Base-by-base conservation (phyloP, 1,140 invertebrate genomes). In the Phortica variegata region DNA sequence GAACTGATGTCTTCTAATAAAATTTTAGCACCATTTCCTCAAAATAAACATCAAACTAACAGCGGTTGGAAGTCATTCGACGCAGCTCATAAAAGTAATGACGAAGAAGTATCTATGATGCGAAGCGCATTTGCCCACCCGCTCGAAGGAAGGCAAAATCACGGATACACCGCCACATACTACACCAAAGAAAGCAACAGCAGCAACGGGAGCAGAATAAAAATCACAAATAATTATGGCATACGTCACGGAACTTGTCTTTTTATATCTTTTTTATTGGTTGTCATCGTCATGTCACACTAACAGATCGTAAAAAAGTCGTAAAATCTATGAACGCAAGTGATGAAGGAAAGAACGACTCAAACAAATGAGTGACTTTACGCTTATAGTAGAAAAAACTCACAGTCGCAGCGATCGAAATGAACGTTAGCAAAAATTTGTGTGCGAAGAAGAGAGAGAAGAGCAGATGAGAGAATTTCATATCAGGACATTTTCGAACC, bases 261-360 rank as follows among this genome's bases (percentile, higher is more conserved):
- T 68, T 56, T 68, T 62, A 71, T 70, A 63, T 56, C 57, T 63
- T 66, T 70, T 71, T 66, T 71, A 71, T 70, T 66, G 66, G 58
- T 70, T 70, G 62, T 70, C 66, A 60, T 65, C 19, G 7, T 36
- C 63, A 52, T 69, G 70, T 65, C 62, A 69, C 54, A 73, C 62
- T 58, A 59, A 62, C 62, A 68, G 65, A 73, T 71, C 68, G 69
- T 73, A 73, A 73, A 73, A 73, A 70, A 55, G 60, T 73, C 69
- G 69, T 73, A 63, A 73, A 70, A 52, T 57, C 61, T 48, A 45
- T 46, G 51, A 47, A 58, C 42, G 44, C 43, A 43, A n/a, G n/a
- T n/a, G n/a, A n/a, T n/a, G n/a, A n/a, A 29, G n/a, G 13, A 2
- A n/a, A 26, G 45, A 31, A 19, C 20, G 23, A 49, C 34, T 31